phyloP scores from a whole-genome alignment of 2,797 vertebrate species.

The Macrochelys suwanniensis region DNA sequence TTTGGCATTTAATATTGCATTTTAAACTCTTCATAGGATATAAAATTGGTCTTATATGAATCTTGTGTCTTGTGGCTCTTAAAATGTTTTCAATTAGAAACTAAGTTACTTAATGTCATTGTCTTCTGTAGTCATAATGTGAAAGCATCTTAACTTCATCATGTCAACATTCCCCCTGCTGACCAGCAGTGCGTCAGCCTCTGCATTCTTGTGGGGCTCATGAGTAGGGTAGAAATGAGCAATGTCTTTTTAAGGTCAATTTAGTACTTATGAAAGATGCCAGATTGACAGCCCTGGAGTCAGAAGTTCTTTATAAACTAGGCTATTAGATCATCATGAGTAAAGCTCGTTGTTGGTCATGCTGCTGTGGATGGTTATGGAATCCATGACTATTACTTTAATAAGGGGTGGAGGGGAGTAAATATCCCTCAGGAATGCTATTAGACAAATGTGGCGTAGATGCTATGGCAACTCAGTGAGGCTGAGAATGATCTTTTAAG shows the following conservation, averaged over 20 bases:
- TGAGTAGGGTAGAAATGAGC: not conserved
- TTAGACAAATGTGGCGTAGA: not conserved
- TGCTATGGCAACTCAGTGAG: not conserved
- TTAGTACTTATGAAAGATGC: not conserved
- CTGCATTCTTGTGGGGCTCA: not conserved
- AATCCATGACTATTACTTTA: not conserved
- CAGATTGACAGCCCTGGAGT: not conserved
- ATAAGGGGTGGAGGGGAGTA: not conserved
- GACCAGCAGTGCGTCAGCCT: not conserved
- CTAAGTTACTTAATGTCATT: not conserved
- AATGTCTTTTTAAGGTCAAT: not conserved
- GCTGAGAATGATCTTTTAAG: not conserved
- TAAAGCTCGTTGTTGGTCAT: not conserved
- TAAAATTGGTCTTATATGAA: not conserved
- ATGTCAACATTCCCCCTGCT: not conserved
- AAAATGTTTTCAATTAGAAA: not conserved
- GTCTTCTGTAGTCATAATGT: not conserved
- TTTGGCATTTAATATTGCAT: not conserved
- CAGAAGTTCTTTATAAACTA: not conserved
- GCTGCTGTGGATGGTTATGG: not conserved
- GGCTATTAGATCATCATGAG: not conserved
- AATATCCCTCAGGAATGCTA: rapidly evolving
- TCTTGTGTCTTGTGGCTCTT: not conserved
- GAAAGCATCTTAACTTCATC: not conserved
- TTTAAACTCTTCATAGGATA: not conserved